phyloP scores from a whole-genome alignment of 2,797 vertebrate genomes.

The Coregonus sp. region DNA sequence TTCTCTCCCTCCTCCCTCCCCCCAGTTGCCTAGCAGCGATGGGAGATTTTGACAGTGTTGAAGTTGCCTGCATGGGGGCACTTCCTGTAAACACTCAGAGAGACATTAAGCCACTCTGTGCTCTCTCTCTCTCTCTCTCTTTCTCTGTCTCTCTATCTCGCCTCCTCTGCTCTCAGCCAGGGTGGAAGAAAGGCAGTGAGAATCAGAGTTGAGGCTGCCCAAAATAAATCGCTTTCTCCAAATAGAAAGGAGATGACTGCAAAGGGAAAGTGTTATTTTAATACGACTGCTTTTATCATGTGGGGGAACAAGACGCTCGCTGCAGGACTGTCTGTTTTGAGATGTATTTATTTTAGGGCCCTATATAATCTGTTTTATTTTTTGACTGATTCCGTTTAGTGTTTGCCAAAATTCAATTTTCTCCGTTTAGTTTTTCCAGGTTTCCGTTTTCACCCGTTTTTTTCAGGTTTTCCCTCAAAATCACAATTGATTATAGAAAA shows the following conservation, averaged over 20 bases:
- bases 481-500: too few species aligned
- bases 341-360: too few species aligned
- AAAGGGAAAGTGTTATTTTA: conserved; percentile 42
- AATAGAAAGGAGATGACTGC: conserved; percentile 40
- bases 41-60: conserved; percentile 48
- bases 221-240: conserved; percentile 68
- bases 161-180: conserved; percentile 38
- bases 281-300: too few species aligned
- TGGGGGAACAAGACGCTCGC: too few species aligned
- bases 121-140: conserved; percentile 9
- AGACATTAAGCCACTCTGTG: conserved; percentile 32
- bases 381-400: too few species aligned
- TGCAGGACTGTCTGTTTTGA: too few species aligned
- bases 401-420: too few species aligned
- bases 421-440: too few species aligned
- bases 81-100: conserved; percentile 74
- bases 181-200: conserved; percentile 36
- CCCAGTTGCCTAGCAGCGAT: conserved; percentile 47
- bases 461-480: too few species aligned
- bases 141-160: conserved; percentile 35
- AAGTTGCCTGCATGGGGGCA: conserved; percentile 45
- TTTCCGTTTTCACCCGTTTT: too few species aligned
- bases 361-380: too few species aligned
- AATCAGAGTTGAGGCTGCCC: conserved; percentile 57
- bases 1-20: neutral